Evolutionary conservation across 2,888 invertebrate genomes (phyloP).

Genomic region (Ormyrus nitidulus): DNA sequence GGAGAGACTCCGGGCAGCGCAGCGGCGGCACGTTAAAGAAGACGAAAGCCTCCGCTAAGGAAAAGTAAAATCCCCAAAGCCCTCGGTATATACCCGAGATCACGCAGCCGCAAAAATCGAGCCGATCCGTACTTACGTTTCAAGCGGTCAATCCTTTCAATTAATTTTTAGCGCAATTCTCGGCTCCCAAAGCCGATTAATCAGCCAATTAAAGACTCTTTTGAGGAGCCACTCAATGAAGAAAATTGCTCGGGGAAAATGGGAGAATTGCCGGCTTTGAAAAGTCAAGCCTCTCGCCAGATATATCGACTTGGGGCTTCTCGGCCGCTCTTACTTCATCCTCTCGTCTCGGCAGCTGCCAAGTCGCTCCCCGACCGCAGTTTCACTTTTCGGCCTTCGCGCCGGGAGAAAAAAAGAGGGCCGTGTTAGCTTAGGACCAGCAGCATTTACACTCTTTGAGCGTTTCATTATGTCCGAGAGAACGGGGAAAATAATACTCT

Average conservation of each 20-base stretch:
- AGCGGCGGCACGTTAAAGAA: constrained; percentile 12
- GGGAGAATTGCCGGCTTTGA: constrained; percentile 24
- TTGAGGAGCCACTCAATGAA: background rate
- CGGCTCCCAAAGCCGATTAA: constrained; percentile 31
- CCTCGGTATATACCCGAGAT: background rate
- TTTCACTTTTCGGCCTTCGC: constrained; percentile 26
- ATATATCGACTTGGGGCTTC: constrained; percentile 19
- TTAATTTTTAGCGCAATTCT: constrained; percentile 24
- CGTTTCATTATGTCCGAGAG: constrained; percentile 50
- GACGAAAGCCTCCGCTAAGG: background rate
- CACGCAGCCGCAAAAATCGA: constrained; percentile 30
- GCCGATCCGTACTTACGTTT: background rate
- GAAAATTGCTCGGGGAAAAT: constrained; percentile 6
- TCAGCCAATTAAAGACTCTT: constrained; percentile 50
- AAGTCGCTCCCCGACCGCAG: background rate
- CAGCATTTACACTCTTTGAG: constrained; percentile 45
- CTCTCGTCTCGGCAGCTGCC: background rate
- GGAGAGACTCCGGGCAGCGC: constrained; percentile 15
- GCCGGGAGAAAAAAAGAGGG: constrained; percentile 4
- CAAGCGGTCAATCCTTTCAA: constrained; percentile 30
- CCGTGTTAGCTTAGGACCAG: constrained; percentile 53
- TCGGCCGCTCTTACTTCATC: constrained; percentile 21
- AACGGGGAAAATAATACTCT: constrained; percentile 45
- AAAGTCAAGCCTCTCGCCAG: background rate
- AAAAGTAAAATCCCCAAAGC: constrained; percentile 7